Base-by-base conservation (phyloP, 2,113 vertebrate genomes). In the Megaceryle maxima region DNA sequence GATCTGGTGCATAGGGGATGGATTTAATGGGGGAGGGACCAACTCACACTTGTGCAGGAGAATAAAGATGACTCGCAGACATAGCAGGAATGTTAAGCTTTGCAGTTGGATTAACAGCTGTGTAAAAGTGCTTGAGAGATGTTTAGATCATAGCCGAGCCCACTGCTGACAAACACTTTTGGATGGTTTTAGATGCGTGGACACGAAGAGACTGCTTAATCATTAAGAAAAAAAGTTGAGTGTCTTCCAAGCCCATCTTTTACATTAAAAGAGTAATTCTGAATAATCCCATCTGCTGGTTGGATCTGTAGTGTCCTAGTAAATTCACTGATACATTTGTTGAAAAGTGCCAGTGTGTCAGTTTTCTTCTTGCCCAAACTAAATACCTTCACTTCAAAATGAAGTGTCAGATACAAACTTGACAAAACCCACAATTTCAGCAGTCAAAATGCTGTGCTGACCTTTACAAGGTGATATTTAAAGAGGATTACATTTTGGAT, bases 31-130 rank as follows among this genome's bases (percentile, higher is more conserved):
- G 66, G 73, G 81, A 59, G 43, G 33, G 22, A 63, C 19, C 33
- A 0, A 0, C 14, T 50, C 69, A 10, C 51, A 39, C 48, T 29
- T n/a, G 44, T 4, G 1, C 35, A 8, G 9, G n/a, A 63, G 59
- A 24, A 37, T 29, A 18, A 63, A 55, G 69, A 11, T 19, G 41
- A 68, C 41, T 11, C 57, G 6, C 2, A 1, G 8, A 57, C 13
- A 4, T 7, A 48, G 43, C 37, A 75, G 87, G 19, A 67, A 68
- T 15, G 43, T 3, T 16, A 24, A 73, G 72, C 46, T 81, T 33
- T 87, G 90, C 57, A 76, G 44, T 0, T 91, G 57, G 21, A 62
- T 56, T 56, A 72, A 18, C 67, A 78, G 29, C 57, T 88, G 29
- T 43, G 16, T 14, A 13, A 10, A 87, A 85, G 37, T 15, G 57